Conservation (phyloP, 1,140 invertebrate genomes). For the Nixonia krombeini region DNA sequence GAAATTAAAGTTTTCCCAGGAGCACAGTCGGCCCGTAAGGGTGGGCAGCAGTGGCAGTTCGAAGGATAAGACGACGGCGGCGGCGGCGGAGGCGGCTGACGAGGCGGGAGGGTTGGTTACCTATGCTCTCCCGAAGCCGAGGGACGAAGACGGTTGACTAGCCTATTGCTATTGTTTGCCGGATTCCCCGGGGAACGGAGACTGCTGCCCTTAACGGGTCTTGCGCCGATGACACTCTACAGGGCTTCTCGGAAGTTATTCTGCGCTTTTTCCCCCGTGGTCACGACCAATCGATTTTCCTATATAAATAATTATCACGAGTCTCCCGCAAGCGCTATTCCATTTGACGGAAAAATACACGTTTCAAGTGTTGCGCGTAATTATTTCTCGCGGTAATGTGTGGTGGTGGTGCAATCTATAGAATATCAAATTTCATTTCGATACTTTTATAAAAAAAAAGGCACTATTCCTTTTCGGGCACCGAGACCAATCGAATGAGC, state of each 20-base stretch:
- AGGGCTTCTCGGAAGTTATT: slow-evolving; percentile 46
- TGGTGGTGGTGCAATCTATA: too few species aligned
- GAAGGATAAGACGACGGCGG: slow-evolving; percentile 36
- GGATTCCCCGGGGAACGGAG: slow-evolving; percentile 42
- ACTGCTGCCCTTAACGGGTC: slow-evolving; percentile 57
- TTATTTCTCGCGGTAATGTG: too few species aligned
- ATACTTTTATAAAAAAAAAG: too few species aligned
- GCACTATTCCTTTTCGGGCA: too few species aligned
- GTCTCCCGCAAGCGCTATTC: slow-evolving; percentile 14
- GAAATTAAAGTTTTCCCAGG: slow-evolving; percentile 67
- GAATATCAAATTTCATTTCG: too few species aligned
- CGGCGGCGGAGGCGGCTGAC: too few species aligned
- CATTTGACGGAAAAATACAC: not conserved
- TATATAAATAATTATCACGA: slow-evolving; percentile 16
- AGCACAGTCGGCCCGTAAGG: slow-evolving; percentile 54
- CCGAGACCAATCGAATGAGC: too few species aligned
- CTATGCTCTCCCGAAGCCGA: slow-evolving; percentile 12
- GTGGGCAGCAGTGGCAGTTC: slow-evolving; percentile 39
- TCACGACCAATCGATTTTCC: slow-evolving; percentile 23
- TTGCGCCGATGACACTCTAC: slow-evolving; percentile 58
- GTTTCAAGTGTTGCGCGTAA: too few species aligned
- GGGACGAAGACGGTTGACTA: slow-evolving; percentile 31
- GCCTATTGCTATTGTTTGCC: slow-evolving; percentile 66
- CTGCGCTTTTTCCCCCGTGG: slow-evolving; percentile 14
- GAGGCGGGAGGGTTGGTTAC: too few species aligned